These are phyloP conservation scores for Agelas oroides DNA, from an alignment of 37 sponge, comb jelly and placozoan genomes.

Conservation along the genomic window DNA sequence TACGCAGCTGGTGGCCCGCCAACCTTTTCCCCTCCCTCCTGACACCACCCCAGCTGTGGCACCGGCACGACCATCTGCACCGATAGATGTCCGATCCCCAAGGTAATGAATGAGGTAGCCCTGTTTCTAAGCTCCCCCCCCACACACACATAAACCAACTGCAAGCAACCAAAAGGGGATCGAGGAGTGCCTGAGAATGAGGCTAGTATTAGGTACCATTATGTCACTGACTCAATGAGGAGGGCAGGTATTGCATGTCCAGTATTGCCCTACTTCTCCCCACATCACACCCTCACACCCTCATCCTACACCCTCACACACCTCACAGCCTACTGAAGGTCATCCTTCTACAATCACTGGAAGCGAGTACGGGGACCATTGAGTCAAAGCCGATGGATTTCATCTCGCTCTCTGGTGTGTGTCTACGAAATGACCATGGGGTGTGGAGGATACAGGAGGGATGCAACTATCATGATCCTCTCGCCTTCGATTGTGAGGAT, in stretches of 20 bases:
- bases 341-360: conserved; percentile 41
- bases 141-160: too few species aligned
- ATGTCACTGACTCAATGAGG: too few species aligned
- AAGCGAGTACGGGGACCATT: neutral
- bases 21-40: neutral
- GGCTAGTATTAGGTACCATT: too few species aligned
- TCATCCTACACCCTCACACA: neutral
- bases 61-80: neutral
- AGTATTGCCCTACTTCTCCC: too few species aligned
- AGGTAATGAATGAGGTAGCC: conserved; percentile 29
- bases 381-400: conserved; percentile 53
- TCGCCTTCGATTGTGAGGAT: conserved; percentile 41
- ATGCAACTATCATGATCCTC: conserved; percentile 44
- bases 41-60: neutral
- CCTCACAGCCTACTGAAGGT: conserved; percentile 45
- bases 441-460: conserved; percentile 66
- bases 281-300: neutral
- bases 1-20: neutral
- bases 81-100: conserved; percentile 41
- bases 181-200: too few species aligned
- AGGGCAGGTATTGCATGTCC: too few species aligned
- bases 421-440: conserved; percentile 46
- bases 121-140: too few species aligned
- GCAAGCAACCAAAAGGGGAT: too few species aligned
- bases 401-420: conserved; percentile 78